Conservation (phyloP, 2,888 invertebrate species). For the Chaetogeoica ovagalla region DNA sequence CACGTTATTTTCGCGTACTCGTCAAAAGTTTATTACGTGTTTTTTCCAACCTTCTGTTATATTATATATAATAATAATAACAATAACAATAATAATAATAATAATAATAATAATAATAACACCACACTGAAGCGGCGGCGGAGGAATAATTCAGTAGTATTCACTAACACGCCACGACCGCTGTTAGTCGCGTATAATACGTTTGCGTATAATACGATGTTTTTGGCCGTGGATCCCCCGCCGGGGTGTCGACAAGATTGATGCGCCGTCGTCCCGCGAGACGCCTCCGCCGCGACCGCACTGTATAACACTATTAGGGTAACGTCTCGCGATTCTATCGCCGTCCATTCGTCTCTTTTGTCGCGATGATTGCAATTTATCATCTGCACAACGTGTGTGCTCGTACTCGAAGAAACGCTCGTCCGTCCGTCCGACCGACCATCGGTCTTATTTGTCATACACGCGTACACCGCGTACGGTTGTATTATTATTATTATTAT, state of each 20-base stretch:
- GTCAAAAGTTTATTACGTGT: slow-evolving; percentile 31
- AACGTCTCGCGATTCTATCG: neutral
- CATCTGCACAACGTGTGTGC: neutral
- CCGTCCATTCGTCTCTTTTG: neutral
- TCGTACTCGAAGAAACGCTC: neutral
- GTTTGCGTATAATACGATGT: neutral
- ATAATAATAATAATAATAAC: neutral
- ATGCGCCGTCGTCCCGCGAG: neutral
- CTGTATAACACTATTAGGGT: neutral
- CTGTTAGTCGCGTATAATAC: too few species aligned
- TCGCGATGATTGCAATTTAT: slow-evolving; percentile 11
- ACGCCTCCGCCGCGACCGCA: neutral
- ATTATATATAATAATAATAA: too few species aligned
- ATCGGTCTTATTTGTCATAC: neutral
- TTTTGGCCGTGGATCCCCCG: neutral
- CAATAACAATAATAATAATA: neutral
- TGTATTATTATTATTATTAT: too few species aligned
- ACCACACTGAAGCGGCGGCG: too few species aligned
- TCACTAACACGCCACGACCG: too few species aligned
- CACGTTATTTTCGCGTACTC: neutral
- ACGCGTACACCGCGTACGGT: too few species aligned
- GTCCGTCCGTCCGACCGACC: too few species aligned
- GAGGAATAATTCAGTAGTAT: too few species aligned
- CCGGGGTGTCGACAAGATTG: slow-evolving; percentile 31
- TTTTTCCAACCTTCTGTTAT: too few species aligned